Base-by-base conservation (phyloP, 2,797 vertebrate genomes). In the Zalophus californianus region DNA sequence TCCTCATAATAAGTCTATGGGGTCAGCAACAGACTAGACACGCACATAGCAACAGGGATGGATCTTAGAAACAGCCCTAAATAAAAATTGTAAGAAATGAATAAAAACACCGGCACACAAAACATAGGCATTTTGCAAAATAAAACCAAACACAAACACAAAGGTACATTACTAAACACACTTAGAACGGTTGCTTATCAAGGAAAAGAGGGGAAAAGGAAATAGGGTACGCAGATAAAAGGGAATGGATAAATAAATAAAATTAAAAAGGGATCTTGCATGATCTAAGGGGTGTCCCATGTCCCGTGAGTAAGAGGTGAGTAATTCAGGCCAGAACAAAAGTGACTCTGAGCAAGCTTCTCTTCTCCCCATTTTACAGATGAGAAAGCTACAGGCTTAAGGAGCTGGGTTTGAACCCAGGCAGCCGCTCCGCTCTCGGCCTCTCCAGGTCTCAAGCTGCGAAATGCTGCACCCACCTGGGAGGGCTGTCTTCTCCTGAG, bases 51-150 rank as follows among this genome's bases (percentile, higher is more conserved):
- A 86, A 93, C 32, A 62, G 29, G 78, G 50, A 52, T 41, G 48
- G 41, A 12, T 90, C 62, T 91, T 77, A 92, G 41, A 85, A 91
- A 93, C 14, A 92, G 72, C 25, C 38, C 94, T 60, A 86, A 89
- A 58, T 58, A 89, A 82, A 88, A 89, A n/a, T 0, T 0, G 4
- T 60, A 87, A 82, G 72, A 91, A 91, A 96, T 2, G 29, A 50
- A 79, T 94, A 90, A 94, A 97, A 91, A 93, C 52, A 29, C 58
- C 7, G 21, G 38, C 35, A 80, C 58, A 85, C 32, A 88, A 93
- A 94, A 79, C n/a, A 88, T 0, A 84, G 62, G 56, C 56, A 35
- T 79, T 94, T 78, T 85, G 20, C 25, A 87, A 93, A 87, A 60
- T 68, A 16, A 70, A n/a, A 77, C 44, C 44, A 54, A 54, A 54